phyloP scores from a whole-genome alignment of 1,140 invertebrate genomes.

The Anagrus nilaparvatae region DNA sequence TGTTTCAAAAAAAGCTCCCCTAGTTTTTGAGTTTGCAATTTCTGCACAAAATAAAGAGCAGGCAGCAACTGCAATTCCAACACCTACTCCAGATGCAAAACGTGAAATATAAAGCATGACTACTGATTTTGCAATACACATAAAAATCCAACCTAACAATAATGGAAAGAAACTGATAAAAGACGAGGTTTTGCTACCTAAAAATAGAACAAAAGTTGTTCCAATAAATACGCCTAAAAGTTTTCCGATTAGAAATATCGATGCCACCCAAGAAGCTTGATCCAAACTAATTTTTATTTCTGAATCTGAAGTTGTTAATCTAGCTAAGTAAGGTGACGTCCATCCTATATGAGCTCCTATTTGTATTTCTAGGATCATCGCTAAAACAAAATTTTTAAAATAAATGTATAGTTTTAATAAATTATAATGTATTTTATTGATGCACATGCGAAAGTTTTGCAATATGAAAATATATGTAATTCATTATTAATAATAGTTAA shows the following conservation, averaged over 20 bases:
- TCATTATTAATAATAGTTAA: too few species aligned
- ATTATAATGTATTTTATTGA: too few species aligned
- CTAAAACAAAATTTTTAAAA: slow-evolving; percentile 23
- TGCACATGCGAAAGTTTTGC: too few species aligned
- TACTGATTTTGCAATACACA: slow-evolving; percentile 44
- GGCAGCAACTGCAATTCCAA: too few species aligned
- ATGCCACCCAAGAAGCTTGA: slow-evolving; percentile 54
- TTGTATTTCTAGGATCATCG: slow-evolving; percentile 25
- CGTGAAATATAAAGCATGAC: slow-evolving; percentile 43
- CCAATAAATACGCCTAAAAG: slow-evolving; percentile 29
- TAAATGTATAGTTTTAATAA: too few species aligned
- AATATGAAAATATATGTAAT: too few species aligned
- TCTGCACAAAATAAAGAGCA: too few species aligned
- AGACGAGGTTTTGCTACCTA: slow-evolving; percentile 56
- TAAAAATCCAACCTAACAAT: slow-evolving; percentile 49
- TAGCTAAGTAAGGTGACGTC: slow-evolving; percentile 48
- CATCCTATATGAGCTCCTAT: slow-evolving; percentile 37
- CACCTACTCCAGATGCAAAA: slow-evolving; percentile 49
- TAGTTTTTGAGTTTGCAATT: too few species aligned
- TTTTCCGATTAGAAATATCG: slow-evolving; percentile 18
- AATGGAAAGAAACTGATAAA: slow-evolving; percentile 49
- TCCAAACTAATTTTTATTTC: slow-evolving; percentile 43
- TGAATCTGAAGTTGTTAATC: slow-evolving; percentile 37
- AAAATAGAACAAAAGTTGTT: slow-evolving; percentile 34
- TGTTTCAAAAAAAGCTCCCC: too few species aligned